Conservation (phyloP, 2,113 vertebrate genomes). For the Ailuropoda melanoleuca region DNA sequence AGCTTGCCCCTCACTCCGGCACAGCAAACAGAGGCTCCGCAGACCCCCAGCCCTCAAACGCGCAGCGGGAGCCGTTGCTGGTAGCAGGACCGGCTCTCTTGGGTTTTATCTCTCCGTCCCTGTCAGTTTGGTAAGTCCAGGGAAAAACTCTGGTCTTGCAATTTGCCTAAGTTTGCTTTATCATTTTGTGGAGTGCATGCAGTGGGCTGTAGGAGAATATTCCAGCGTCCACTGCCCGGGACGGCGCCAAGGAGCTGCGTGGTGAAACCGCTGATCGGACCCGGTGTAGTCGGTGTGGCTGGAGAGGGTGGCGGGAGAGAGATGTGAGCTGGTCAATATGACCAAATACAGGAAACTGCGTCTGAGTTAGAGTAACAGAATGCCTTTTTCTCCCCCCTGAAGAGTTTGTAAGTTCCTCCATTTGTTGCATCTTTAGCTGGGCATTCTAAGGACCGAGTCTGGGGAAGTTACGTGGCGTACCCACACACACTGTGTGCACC, state of each 20-base stretch:
- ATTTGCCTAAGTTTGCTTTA: background rate
- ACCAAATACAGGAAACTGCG: no score
- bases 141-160: background rate
- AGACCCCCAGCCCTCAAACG: rapidly evolving
- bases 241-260: background rate
- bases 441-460: background rate
- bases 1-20: background rate
- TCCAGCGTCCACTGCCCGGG: background rate
- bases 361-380: no score
- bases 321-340: no score
- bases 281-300: no score
- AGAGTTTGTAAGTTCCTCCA: background rate
- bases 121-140: rapidly evolving
- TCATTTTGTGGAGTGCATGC: rapidly evolving
- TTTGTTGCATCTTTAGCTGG: background rate
- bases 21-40: rapidly evolving
- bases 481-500: background rate
- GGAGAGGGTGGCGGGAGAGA: no score
- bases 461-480: background rate
- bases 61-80: background rate
- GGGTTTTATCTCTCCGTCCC: background rate
- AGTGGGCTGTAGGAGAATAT: background rate
- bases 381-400: background rate
- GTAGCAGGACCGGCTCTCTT: background rate
- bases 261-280: no score